Percentiles rank a stretch among this genome's conserved stretches.
Evolutionary conservation across 2,113 vertebrate genomes (phyloP).

Genomic region (Oryzias javanicus): DNA sequence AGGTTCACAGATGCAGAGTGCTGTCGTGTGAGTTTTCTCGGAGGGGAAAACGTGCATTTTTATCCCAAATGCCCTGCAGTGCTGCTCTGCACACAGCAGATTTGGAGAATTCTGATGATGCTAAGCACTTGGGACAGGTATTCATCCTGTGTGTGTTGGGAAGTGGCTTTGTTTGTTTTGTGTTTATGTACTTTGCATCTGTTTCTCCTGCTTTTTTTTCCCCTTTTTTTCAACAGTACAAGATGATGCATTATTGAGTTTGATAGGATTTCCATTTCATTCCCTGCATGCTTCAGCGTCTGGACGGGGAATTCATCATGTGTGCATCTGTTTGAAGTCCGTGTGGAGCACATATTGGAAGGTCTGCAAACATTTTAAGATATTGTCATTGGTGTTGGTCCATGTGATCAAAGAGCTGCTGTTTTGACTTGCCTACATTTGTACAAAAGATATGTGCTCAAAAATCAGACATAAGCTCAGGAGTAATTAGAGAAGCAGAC

Average conservation of each 20-base stretch:
- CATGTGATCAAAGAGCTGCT: constrained; percentile 67
- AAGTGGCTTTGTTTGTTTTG: constrained; percentile 42
- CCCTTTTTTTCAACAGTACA: constrained; percentile 35
- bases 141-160: constrained; percentile 40
- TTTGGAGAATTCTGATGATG: constrained; percentile 56
- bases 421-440: constrained; percentile 39
- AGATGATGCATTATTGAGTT: constrained; percentile 49
- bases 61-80: constrained; percentile 50
- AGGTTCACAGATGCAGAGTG: constrained; percentile 25
- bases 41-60: constrained; percentile 36
- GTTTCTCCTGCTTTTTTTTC: constrained; percentile 35
- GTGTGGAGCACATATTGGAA: constrained; percentile 68
- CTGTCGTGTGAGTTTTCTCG: constrained; percentile 29
- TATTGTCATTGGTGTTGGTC: constrained; percentile 65
- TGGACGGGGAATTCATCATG: constrained; percentile 64
- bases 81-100: constrained; percentile 46
- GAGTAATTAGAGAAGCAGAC: constrained; percentile 67
- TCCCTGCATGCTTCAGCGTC: constrained; percentile 69
- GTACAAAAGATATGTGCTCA: constrained; percentile 55
- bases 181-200: constrained; percentile 41
- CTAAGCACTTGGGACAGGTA: constrained; percentile 49
- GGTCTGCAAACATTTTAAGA: constrained; percentile 61
- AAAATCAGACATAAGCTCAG: constrained; percentile 48
- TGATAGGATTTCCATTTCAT: constrained; percentile 71
- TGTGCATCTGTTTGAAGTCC: constrained; percentile 66